Evolutionary conservation across 2,888 invertebrate genomes (phyloP).

Genomic region (Ephialtes manifestator): DNA sequence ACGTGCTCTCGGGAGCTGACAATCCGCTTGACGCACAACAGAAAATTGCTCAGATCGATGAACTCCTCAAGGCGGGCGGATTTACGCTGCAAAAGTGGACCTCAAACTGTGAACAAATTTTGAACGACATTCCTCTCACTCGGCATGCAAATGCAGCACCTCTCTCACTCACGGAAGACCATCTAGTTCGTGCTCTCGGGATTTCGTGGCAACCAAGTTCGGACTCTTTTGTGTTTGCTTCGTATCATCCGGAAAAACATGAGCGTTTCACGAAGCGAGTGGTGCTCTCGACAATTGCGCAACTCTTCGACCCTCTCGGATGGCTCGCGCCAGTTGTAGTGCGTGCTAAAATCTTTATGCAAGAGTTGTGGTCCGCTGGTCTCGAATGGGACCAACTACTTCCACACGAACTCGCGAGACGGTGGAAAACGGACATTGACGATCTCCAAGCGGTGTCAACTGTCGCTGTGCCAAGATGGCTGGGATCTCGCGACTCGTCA

Average conservation of each 20-base stretch:
- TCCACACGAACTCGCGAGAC: background rate
- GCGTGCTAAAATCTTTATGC: slow-evolving; percentile 22
- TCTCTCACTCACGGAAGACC: background rate
- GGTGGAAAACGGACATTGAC: background rate
- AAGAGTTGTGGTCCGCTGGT: background rate
- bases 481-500: no score
- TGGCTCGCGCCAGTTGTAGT: slow-evolving; percentile 9
- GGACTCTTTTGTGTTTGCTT: no score
- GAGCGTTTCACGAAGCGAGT: background rate
- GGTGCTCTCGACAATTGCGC: background rate
- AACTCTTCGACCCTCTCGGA: slow-evolving; percentile 22
- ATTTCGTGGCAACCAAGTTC: background rate
- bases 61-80: background rate
- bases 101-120: slow-evolving; percentile 1
- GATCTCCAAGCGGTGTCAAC: background rate
- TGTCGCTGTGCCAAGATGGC: slow-evolving; percentile 36
- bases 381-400: slow-evolving; percentile 16
- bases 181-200: slow-evolving; percentile 1
- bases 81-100: slow-evolving; percentile 31
- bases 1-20: no score
- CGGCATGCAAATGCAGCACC: background rate
- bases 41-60: background rate
- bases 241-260: background rate
- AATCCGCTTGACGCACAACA: background rate
- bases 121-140: background rate